Percentiles rank a stretch among this genome's conserved stretches.
phyloP scores from a whole-genome alignment of 2,888 invertebrate species.

The Pachycephus smyrnensis region DNA sequence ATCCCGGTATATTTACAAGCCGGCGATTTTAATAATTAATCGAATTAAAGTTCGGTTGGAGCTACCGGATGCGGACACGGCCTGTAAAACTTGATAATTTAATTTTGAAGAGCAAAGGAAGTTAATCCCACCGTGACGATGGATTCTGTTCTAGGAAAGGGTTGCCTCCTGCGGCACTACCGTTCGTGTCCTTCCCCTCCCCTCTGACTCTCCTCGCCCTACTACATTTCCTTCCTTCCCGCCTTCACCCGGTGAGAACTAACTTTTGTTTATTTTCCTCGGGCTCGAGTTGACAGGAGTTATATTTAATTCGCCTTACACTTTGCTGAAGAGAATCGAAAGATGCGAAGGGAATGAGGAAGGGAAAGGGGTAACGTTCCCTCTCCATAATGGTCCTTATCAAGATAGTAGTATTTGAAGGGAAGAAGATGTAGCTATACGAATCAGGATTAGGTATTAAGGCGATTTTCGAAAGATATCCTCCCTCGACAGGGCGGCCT shows the following conservation, averaged over 20 bases:
- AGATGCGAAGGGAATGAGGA: constrained; percentile 19
- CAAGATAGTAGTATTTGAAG: constrained; percentile 21
- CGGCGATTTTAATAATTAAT: constrained; percentile 45
- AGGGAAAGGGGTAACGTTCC: constrained; percentile 13
- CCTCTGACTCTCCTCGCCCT: too few species aligned
- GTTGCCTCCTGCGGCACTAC: constrained; percentile 29
- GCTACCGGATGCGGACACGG: constrained; percentile 25
- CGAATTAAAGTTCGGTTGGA: constrained; percentile 35
- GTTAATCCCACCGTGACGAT: constrained; percentile 45
- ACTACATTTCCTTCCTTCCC: too few species aligned
- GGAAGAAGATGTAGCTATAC: constrained; percentile 23
- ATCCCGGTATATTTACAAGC: constrained; percentile 31
- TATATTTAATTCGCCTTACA: constrained; percentile 40
- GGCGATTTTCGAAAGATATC: constrained; percentile 29
- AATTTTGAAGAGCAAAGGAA: constrained; percentile 48
- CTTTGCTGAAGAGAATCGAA: constrained; percentile 9
- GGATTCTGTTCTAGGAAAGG: constrained; percentile 29
- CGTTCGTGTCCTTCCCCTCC: constrained; percentile 15
- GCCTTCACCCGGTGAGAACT: constrained; percentile 23
- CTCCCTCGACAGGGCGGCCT: too few species aligned
- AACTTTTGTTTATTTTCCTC: constrained; percentile 48
- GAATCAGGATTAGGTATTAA: constrained; percentile 44
- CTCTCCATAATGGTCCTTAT: constrained; percentile 23
- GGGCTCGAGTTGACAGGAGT: constrained; percentile 39
- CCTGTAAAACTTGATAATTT: constrained; percentile 49